A percentile compares a stretch with the other conserved stretches of the same genome.
These are phyloP conservation scores for Cryptus viduatorius DNA, from an alignment of 2,888 invertebrate genomes.

Conservation along the genomic window DNA sequence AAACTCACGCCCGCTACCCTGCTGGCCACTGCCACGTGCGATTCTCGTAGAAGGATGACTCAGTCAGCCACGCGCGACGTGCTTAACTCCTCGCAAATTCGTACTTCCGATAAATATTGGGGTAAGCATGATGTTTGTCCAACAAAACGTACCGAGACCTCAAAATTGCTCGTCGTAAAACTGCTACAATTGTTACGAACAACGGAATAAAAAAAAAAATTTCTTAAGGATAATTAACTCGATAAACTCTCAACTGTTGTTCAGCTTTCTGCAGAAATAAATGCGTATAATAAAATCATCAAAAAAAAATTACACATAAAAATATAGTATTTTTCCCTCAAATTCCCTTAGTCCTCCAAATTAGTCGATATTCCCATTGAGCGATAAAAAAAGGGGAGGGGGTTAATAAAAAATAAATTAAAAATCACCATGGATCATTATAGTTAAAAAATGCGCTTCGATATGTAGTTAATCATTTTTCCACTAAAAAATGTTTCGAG, in stretches of 20 bases:
- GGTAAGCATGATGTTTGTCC: conserved; percentile 38
- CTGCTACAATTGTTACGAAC: neutral
- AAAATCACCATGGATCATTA: too few relatives aligned
- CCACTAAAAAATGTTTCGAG: neutral
- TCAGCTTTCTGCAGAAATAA: too few relatives aligned
- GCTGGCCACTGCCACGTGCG: conserved; percentile 62
- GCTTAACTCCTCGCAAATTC: conserved; percentile 59
- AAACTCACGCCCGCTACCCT: conserved; percentile 56
- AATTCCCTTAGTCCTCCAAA: too few relatives aligned
- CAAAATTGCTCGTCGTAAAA: neutral
- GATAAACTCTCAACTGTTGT: too few relatives aligned
- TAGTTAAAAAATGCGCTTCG: neutral
- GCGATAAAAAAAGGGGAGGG: too few relatives aligned
- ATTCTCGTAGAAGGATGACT: conserved; percentile 62
- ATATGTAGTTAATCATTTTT: neutral
- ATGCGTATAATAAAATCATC: too few relatives aligned
- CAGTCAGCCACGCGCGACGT: conserved; percentile 58
- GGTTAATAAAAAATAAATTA: too few relatives aligned
- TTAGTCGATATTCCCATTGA: too few relatives aligned
- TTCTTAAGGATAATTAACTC: neutral
- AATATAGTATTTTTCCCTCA: too few relatives aligned
- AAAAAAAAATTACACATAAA: too few relatives aligned
- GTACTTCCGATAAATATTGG: conserved; percentile 59
- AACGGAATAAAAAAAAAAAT: conserved; percentile 3
- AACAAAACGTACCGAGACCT: conserved; percentile 47